Percentiles rank a stretch among this genome's conserved stretches.
phyloP scores from a whole-genome alignment of 2,888 invertebrate genomes.

The Apeira syringaria region DNA sequence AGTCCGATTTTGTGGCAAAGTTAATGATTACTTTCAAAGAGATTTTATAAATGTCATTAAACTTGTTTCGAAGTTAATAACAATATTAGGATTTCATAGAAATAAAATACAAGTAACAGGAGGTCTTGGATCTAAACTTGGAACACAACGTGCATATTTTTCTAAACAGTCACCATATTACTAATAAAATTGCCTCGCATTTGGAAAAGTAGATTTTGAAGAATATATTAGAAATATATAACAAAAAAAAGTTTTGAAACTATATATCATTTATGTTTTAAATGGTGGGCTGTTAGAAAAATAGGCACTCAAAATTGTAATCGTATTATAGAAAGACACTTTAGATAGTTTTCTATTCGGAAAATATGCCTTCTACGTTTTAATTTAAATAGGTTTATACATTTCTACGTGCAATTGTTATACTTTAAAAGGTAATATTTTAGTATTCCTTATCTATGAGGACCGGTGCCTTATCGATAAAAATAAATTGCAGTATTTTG shows the following conservation, averaged over 20 bases:
- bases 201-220: slow-evolving; percentile 82
- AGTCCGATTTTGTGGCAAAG: slow-evolving; percentile 77
- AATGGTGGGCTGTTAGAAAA: slow-evolving; percentile 56
- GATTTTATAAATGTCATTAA: slow-evolving; percentile 24
- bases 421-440: slow-evolving; percentile 9
- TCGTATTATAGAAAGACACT: slow-evolving; percentile 1
- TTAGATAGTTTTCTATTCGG: slow-evolving; percentile 7
- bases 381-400: not conserved
- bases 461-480: slow-evolving; percentile 44
- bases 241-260: slow-evolving; percentile 72
- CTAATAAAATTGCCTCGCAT: slow-evolving; percentile 82
- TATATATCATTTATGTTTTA: slow-evolving; percentile 66
- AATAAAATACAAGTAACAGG: slow-evolving; percentile 69
- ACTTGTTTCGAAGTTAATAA: slow-evolving; percentile 34
- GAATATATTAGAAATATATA: slow-evolving; percentile 69
- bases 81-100: slow-evolving; percentile 46
- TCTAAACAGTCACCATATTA: slow-evolving; percentile 60
- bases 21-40: slow-evolving; percentile 51
- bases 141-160: slow-evolving; percentile 57
- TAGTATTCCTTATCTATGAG: slow-evolving; percentile 31
- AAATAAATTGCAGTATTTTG: slow-evolving; percentile 28
- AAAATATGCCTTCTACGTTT: not conserved
- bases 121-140: slow-evolving; percentile 59
- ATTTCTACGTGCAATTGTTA: not conserved
- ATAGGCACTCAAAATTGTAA: slow-evolving; percentile 49